phyloP scores from a whole-genome alignment of 2,113 vertebrate species.

The Eurypyga helias region DNA sequence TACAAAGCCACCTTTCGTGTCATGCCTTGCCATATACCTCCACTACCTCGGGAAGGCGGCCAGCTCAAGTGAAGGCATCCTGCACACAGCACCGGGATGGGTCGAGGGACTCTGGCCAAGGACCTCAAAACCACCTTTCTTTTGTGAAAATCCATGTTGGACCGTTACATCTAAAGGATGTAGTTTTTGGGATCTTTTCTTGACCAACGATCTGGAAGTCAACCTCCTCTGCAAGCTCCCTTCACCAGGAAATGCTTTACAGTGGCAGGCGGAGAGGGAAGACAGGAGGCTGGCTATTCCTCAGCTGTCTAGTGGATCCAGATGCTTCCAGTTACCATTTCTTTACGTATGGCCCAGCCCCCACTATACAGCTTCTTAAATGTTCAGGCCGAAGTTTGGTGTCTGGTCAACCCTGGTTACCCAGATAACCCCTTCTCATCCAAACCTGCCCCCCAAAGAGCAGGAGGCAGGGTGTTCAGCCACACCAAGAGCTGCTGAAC shows the following conservation, averaged over 20 bases:
- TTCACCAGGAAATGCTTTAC: background rate
- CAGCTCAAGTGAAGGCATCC: background rate
- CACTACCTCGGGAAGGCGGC: background rate
- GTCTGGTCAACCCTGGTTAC: background rate
- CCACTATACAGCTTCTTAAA: background rate
- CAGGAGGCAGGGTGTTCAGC: background rate
- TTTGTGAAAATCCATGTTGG: background rate
- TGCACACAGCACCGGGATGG: background rate
- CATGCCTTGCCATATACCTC: background rate
- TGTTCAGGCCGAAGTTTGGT: background rate
- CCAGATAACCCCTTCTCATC: background rate
- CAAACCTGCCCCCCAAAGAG: background rate
- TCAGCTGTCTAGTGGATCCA: background rate
- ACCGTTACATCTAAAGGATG: rapidly evolving
- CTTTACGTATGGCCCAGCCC: background rate
- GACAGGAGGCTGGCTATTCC: background rate
- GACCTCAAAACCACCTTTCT: background rate
- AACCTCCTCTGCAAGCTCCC: background rate
- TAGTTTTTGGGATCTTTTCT: background rate
- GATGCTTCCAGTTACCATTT: background rate
- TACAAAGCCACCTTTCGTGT: background rate
- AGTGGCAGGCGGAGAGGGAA: background rate
- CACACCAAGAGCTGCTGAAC: background rate
- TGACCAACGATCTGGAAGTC: background rate
- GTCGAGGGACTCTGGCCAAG: background rate